Base-by-base conservation (phyloP, 2,888 invertebrate genomes). In the Lithosia quadra region DNA sequence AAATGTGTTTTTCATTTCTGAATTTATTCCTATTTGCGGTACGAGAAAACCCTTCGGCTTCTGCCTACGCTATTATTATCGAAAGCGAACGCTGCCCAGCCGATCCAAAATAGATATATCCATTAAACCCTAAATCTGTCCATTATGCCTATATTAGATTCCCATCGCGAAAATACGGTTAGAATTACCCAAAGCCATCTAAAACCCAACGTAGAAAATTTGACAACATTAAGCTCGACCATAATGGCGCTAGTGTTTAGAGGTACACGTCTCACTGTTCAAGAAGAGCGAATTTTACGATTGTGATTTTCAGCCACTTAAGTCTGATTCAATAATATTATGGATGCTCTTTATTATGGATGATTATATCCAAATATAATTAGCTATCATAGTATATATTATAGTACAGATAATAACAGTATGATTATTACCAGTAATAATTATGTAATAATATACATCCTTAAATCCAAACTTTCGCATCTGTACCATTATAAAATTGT, bases 131-230 rank as follows among this genome's bases (percentile, higher is more conserved):
- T 62, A 64, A 78, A 81, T 72, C 72, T 60, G 33, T 43, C 74
- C 69, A 69, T 78, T 72, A 72, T 22, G 63, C 65, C 63, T 71
- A 68, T 71, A 75, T 73, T 72, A 64, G 68, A 79, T 71, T 73
- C 67, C 60, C 68, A 79, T 77, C 49, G 75, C 43, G n/a, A 75
- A 79, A 78, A 75, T 73, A 68, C 67, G 72, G 65, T 73, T 71
- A 67, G 70, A 80, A 72, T 79, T 72, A 75, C 60, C 72, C 63
- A n/a, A 69, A 63, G 65, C 65, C 63, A 68, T 61, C 59, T 69
- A 70, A 77, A 73, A 71, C 64, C 69, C 60, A 15, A 13, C 33
- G 21, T 55, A n/a, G 67, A 28, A 56, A 62, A 66, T 73, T 76
- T 75, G 71, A 74, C 72, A 74, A 65, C 59, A 65, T 69, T 78